Conservation (phyloP, 2,888 invertebrate species). For the Slavum lentiscoides region DNA sequence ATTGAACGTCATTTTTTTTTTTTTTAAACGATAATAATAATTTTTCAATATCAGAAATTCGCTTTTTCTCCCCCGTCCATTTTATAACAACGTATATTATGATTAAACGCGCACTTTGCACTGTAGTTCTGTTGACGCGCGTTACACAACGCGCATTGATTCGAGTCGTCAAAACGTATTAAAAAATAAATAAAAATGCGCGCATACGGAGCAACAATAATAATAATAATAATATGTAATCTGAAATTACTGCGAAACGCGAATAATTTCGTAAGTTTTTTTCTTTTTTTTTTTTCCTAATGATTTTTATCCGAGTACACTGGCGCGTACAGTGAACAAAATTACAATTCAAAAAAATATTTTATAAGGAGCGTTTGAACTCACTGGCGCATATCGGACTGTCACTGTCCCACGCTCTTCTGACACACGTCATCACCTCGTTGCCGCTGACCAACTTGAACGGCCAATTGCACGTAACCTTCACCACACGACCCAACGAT, state of each 20-base stretch:
- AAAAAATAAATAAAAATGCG: not conserved
- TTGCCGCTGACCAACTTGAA: slow-evolving; percentile 71
- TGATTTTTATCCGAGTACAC: not conserved
- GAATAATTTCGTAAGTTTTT: too few species aligned
- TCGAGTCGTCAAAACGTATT: not conserved
- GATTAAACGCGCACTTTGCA: not conserved
- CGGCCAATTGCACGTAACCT: slow-evolving; percentile 66
- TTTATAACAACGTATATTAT: not conserved
- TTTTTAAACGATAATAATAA: not conserved
- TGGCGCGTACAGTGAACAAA: too few species aligned
- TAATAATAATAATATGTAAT: too few species aligned
- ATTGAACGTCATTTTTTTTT: not conserved
- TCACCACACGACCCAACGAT: slow-evolving; percentile 64
- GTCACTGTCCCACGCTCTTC: slow-evolving; percentile 73
- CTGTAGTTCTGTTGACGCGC: not conserved
- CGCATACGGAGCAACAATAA: too few species aligned
- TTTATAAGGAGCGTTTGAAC: slow-evolving; percentile 59
- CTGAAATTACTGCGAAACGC: too few species aligned
- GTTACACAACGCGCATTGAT: not conserved
- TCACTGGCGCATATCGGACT: slow-evolving; percentile 76
- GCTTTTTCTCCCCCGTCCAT: not conserved
- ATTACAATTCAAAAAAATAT: too few species aligned
- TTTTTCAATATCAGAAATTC: not conserved
- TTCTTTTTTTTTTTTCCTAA: not conserved
- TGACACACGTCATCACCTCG: slow-evolving; percentile 70